phyloP scores from a whole-genome alignment of 2,113 vertebrate species.

The Cervus canadensis region DNA sequence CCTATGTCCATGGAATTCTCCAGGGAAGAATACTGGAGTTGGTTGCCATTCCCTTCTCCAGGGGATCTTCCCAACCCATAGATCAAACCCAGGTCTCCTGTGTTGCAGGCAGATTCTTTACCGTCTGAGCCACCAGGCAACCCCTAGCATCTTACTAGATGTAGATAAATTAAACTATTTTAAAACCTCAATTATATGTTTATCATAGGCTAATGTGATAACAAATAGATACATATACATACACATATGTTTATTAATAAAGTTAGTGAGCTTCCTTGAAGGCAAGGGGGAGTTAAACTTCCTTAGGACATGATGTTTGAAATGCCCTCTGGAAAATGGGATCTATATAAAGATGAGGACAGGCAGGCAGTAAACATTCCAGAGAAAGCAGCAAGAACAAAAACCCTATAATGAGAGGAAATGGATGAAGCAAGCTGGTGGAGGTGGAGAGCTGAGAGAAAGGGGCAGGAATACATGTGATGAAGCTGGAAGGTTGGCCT shows the following conservation, averaged over 20 bases:
- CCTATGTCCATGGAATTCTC: not conserved
- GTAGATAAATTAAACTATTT: not conserved
- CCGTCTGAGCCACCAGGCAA: not conserved
- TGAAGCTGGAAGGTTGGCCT: not conserved
- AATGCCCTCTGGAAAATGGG: not conserved
- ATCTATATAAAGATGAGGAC: not conserved
- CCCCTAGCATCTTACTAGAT: not conserved
- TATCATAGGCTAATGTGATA: not conserved
- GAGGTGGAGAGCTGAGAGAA: not conserved
- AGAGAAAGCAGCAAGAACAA: not conserved
- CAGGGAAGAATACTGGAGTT: not conserved
- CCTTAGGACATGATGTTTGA: not conserved
- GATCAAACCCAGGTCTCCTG: not conserved
- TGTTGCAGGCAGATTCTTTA: not conserved
- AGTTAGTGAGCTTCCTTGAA: not conserved
- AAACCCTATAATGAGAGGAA: not conserved
- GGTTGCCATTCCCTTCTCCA: not conserved
- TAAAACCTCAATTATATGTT: not conserved
- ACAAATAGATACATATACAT: not conserved
- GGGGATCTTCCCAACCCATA: not conserved
- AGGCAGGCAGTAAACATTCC: not conserved
- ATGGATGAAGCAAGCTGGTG: not conserved
- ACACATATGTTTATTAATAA: not conserved
- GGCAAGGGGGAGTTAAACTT: not conserved
- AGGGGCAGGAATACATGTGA: not conserved